Evolutionary conservation across 2,113 vertebrate genomes (phyloP).

Genomic region (Melanerpes aurifrons): DNA sequence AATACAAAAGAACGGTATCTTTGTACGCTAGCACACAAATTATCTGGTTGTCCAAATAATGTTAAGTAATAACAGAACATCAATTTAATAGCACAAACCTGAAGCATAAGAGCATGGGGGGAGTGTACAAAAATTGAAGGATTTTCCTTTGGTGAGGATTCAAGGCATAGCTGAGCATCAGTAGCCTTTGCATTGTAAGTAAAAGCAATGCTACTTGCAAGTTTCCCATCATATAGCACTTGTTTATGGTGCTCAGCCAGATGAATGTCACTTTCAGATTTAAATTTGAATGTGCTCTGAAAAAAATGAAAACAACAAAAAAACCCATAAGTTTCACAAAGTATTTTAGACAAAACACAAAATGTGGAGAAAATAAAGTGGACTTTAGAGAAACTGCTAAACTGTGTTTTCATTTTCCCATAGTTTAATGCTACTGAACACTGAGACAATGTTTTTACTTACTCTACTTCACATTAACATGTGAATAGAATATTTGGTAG

Average conservation of each 20-base stretch:
- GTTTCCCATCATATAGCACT: constrained; percentile 96
- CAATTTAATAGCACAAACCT: constrained; percentile 79
- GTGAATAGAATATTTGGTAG: neutral
- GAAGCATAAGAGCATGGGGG: constrained; percentile 97
- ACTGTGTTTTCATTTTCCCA: neutral
- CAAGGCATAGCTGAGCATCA: constrained; percentile 96
- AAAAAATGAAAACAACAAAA: neutral
- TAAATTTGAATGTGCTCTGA: constrained; percentile 99
- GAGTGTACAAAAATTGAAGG: constrained; percentile 98
- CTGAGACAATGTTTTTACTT: neutral
- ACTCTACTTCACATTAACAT: neutral
- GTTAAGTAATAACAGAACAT: neutral
- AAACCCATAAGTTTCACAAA: neutral
- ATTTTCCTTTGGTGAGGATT: constrained; percentile 98
- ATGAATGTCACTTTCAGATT: constrained; percentile 98
- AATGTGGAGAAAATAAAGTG: neutral
- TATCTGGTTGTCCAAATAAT: neutral
- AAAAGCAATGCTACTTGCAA: constrained; percentile 96
- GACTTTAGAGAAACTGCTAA: neutral
- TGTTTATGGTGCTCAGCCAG: constrained; percentile 99
- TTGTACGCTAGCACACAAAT: neutral
- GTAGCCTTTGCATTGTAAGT: constrained; percentile 99
- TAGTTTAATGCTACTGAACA: neutral
- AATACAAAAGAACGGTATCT: neutral
- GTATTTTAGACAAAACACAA: neutral